Evolutionary conservation across 2,797 vertebrate species (phyloP).

Genomic region (Cephalopachus bancanus): DNA sequence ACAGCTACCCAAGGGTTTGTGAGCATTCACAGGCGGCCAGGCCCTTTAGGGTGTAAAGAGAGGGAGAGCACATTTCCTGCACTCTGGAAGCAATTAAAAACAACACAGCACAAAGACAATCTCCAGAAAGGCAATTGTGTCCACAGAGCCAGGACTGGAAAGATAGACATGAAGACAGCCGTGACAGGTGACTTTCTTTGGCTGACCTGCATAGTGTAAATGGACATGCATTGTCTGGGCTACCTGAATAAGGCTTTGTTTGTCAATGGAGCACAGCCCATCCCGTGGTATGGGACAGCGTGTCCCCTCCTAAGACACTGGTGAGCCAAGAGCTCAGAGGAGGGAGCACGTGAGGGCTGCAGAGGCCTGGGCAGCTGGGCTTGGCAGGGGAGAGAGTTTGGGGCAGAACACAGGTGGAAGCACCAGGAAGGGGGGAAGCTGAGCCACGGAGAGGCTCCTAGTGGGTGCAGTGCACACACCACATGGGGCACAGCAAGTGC

Average conservation of each 20-base stretch:
- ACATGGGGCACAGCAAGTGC: fast-evolving
- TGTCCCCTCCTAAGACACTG: neutral
- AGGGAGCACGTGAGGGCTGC: neutral
- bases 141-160: neutral
- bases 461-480: fast-evolving
- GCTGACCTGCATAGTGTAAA: neutral
- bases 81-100: neutral
- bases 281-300: neutral
- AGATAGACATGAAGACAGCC: neutral
- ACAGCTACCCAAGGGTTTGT: neutral
- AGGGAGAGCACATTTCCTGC: neutral
- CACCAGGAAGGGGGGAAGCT: neutral
- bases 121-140: neutral
- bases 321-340: neutral
- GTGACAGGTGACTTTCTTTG: neutral
- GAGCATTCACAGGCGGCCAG: neutral
- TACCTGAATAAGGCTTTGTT: neutral
- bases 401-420: neutral
- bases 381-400: neutral
- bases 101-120: neutral
- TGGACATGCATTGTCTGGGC: neutral
- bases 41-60: neutral
- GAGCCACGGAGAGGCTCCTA: fast-evolving
- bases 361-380: neutral
- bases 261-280: neutral